phyloP scores from a whole-genome alignment of 2,113 vertebrate genomes.

The Zosterops borbonicus region DNA sequence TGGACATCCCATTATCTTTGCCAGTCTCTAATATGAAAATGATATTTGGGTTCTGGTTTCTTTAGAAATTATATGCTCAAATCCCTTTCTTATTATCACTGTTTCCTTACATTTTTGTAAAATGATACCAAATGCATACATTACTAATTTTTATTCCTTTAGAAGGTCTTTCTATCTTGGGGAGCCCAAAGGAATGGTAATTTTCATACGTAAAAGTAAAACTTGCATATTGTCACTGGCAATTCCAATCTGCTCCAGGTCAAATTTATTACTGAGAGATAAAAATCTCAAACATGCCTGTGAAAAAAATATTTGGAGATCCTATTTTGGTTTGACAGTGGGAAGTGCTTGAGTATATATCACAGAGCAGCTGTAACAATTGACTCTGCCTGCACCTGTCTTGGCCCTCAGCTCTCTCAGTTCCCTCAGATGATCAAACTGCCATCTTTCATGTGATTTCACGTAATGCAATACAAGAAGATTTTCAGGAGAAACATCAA shows the following conservation, averaged over 20 bases:
- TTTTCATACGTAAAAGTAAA: neutral
- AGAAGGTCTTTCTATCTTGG: neutral
- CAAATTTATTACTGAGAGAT: neutral
- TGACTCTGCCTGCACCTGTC: neutral
- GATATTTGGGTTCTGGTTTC: neutral
- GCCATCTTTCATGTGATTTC: neutral
- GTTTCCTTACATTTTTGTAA: neutral
- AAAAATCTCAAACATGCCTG: neutral
- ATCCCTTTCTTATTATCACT: neutral
- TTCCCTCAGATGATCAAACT: neutral
- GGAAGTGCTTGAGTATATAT: neutral
- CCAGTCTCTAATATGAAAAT: neutral
- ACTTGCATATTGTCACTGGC: neutral
- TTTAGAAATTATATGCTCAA: neutral
- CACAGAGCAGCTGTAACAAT: constrained; percentile 7
- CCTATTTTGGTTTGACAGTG: neutral
- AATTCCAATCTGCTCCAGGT: neutral
- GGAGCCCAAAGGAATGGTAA: neutral
- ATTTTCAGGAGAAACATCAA: neutral
- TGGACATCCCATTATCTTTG: neutral
- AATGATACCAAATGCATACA: neutral
- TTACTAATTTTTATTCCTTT: neutral
- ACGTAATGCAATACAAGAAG: neutral
- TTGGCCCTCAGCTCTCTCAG: neutral
- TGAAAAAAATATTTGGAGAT: constrained; percentile 27